Percentiles rank a stretch among this genome's conserved stretches.
phyloP scores from a whole-genome alignment of 2,797 vertebrate species.

The Discoglossus pictus region DNA sequence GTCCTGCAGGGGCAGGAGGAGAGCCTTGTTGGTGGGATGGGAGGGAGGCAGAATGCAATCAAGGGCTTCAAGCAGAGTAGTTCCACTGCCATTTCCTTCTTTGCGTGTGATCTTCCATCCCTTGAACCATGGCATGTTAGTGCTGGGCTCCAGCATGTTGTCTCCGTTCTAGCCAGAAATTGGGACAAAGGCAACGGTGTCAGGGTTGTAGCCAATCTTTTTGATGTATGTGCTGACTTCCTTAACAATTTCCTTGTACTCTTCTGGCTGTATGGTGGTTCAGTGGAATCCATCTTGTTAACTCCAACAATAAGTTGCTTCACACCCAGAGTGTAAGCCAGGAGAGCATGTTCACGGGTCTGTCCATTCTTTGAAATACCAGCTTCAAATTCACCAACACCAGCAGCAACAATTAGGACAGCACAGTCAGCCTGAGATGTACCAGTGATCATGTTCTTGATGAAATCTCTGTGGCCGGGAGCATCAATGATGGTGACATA shows the following conservation, averaged over 20 bases:
- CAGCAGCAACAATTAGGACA: conserved; percentile 83
- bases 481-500: conserved; percentile 11
- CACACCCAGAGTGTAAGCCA: conserved; percentile 94
- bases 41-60: conserved; percentile 89
- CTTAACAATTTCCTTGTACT: conserved; percentile 93
- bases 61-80: conserved; percentile 87
- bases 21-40: conserved; percentile 88
- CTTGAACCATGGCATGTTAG: conserved; percentile 94
- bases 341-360: conserved; percentile 92
- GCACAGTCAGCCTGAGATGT: conserved; percentile 2
- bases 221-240: conserved; percentile 96
- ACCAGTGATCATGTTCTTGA: not conserved
- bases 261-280: conserved; percentile 92
- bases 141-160: conserved; percentile 95
- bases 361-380: conserved; percentile 96
- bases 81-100: conserved; percentile 85
- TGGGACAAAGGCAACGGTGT: conserved; percentile 88
- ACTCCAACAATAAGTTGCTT: conserved; percentile 94
- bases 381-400: conserved; percentile 93
- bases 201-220: conserved; percentile 93
- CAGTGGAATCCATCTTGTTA: conserved; percentile 97
- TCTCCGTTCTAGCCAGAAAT: conserved; percentile 95
- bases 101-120: conserved; percentile 91
- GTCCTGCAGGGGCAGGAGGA: conserved; percentile 90
- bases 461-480: conserved; percentile 17